Evolutionary conservation across 2,797 vertebrate genomes (phyloP).

Genomic region (Pseudomugil gertrudae): DNA sequence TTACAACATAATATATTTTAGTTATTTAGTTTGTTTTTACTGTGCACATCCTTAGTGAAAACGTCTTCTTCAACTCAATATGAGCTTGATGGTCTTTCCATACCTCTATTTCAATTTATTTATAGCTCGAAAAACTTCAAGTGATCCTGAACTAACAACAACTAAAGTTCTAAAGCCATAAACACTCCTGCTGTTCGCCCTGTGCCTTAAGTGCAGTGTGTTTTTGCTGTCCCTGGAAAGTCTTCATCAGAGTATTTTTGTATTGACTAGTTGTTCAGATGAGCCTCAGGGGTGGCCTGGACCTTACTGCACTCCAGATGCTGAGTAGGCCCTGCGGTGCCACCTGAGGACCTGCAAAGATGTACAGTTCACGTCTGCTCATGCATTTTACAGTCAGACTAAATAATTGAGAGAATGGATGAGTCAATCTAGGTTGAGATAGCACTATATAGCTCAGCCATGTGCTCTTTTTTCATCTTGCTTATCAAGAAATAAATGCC

Average conservation of each 20-base stretch:
- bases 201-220: slow-evolving; percentile 52
- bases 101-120: background rate
- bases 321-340: background rate
- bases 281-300: slow-evolving; percentile 34
- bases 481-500: slow-evolving; percentile 66
- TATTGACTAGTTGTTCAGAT: slow-evolving; percentile 45
- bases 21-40: background rate
- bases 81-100: background rate
- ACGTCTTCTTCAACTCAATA: background rate
- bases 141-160: slow-evolving; percentile 19
- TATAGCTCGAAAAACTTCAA: slow-evolving; percentile 14
- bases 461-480: slow-evolving; percentile 27
- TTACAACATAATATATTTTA: background rate
- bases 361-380: slow-evolving; percentile 32
- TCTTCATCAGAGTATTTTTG: slow-evolving; percentile 20
- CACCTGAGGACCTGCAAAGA: slow-evolving; percentile 50
- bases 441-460: slow-evolving; percentile 13
- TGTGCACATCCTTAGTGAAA: background rate
- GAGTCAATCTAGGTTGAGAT: slow-evolving; percentile 46
- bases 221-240: slow-evolving; percentile 20
- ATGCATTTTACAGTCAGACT: slow-evolving; percentile 48
- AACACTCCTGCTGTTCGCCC: slow-evolving; percentile 29
- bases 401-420: slow-evolving; percentile 69
- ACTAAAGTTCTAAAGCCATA: slow-evolving; percentile 29
- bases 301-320: slow-evolving; percentile 29